These are phyloP conservation scores for Tenthredo scrophulariae DNA, from an alignment of 2,888 invertebrate genomes.

Conservation along the genomic window DNA sequence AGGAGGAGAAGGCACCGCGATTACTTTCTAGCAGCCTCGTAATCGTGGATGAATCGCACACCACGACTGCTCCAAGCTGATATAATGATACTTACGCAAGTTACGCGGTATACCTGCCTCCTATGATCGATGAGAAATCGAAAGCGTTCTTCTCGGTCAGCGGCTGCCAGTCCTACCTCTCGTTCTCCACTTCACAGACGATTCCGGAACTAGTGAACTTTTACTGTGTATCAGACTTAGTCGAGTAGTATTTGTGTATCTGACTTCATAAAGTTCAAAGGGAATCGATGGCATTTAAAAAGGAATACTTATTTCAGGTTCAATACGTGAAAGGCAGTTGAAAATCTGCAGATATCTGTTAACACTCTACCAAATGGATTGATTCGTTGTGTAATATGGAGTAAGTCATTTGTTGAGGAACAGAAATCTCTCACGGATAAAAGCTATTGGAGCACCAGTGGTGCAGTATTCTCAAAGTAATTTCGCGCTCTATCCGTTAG, in stretches of 20 bases:
- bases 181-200: not conserved
- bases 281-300: slow-evolving; percentile 31
- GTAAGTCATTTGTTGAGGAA: no score
- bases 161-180: not conserved
- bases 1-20: not conserved
- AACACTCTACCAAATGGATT: not conserved
- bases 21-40: slow-evolving; percentile 24
- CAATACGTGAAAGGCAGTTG: not conserved
- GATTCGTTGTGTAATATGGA: slow-evolving; percentile 5
- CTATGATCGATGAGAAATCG: slow-evolving; percentile 48
- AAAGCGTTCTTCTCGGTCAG: slow-evolving; percentile 40
- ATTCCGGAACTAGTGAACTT: not conserved
- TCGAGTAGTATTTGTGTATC: not conserved
- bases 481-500: no score
- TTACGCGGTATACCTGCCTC: slow-evolving; percentile 16
- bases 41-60: slow-evolving; percentile 26
- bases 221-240: slow-evolving; percentile 1
- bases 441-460: no score
- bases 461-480: no score
- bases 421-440: no score
- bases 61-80: slow-evolving; percentile 9
- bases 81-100: slow-evolving; percentile 30
- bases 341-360: not conserved
- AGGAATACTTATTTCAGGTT: not conserved
- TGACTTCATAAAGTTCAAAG: slow-evolving; percentile 8